These are phyloP conservation scores for Drosophila fungiperda DNA, from an alignment of 2,888 invertebrate genomes.

Conservation along the genomic window DNA sequence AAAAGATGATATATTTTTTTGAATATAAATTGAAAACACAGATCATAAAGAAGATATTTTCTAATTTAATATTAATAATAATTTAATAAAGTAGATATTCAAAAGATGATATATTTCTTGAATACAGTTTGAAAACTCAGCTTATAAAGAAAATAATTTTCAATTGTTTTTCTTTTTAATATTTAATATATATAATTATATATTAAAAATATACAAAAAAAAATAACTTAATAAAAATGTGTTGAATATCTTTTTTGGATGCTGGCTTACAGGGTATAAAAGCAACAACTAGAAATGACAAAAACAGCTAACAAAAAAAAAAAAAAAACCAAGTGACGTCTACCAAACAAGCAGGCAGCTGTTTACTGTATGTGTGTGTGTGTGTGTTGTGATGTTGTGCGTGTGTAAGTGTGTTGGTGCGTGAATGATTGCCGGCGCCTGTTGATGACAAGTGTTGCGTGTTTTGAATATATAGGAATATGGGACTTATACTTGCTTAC, in stretches of 20 bases:
- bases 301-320: background rate
- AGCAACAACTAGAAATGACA: too few relatives aligned
- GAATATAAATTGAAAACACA: background rate
- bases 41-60: background rate
- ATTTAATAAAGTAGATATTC: background rate
- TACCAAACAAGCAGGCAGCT: constrained; percentile 38
- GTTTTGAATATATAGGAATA: constrained; percentile 76
- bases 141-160: background rate
- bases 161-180: background rate
- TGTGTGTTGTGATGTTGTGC: background rate
- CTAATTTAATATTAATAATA: background rate
- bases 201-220: background rate
- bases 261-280: background rate
- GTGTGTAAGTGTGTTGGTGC: constrained; percentile 22
- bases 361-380: constrained; percentile 50
- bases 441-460: constrained; percentile 80
- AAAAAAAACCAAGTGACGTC: constrained; percentile 34
- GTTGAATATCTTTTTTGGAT: background rate
- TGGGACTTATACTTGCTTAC: constrained; percentile 36
- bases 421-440: constrained; percentile 74
- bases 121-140: background rate
- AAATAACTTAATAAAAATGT: background rate
- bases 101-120: background rate
- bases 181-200: background rate
- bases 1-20: background rate